These are phyloP conservation scores for Odontophorus gujanensis DNA, from an alignment of 2,113 vertebrate species.

Conservation along the genomic window DNA sequence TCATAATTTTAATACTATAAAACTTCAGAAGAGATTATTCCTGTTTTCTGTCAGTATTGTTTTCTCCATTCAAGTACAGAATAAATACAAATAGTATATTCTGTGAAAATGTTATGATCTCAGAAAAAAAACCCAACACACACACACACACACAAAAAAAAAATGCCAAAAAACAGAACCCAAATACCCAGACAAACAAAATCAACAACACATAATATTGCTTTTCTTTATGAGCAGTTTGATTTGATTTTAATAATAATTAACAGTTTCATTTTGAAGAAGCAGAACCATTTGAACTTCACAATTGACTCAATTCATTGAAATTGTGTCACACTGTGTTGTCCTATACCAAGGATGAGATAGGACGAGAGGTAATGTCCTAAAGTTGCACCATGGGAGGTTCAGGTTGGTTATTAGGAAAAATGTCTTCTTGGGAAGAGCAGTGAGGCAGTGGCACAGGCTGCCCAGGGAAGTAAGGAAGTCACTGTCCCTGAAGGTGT, in stretches of 20 bases:
- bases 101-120: not conserved
- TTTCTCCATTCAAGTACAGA: not conserved
- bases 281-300: not conserved
- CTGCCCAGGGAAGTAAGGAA: too few species aligned
- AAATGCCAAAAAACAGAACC: accelerated
- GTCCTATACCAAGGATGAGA: too few species aligned
- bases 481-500: too few species aligned
- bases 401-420: too few species aligned
- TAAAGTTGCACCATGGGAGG: too few species aligned
- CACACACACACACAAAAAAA: not conserved
- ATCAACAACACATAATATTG: not conserved
- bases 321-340: not conserved
- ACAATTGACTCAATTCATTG: not conserved
- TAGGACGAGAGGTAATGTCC: too few species aligned
- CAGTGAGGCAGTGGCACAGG: too few species aligned
- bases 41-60: not conserved
- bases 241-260: not conserved
- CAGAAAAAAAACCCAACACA: not conserved
- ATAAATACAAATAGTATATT: not conserved
- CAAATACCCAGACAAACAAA: not conserved
- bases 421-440: too few species aligned
- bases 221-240: not conserved
- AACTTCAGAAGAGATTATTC: not conserved
- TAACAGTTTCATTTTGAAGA: not conserved
- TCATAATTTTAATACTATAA: not conserved